Evolutionary conservation across 2,888 invertebrate genomes (phyloP), one percentile per base, ranked within the genome.

Genomic region (Fragum whitleyi): DNA sequence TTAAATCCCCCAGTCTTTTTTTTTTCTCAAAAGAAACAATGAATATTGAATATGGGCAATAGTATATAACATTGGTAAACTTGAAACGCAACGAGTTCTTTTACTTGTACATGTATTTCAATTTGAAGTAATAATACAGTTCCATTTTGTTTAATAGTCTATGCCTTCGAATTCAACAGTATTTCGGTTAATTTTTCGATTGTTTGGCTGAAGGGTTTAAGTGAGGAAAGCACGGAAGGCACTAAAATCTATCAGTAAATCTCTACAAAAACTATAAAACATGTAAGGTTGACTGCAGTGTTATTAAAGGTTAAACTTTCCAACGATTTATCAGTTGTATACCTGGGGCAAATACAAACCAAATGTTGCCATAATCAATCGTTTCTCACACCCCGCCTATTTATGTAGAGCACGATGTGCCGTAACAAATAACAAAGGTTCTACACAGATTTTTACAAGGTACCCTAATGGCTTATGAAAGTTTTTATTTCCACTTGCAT

Each of bases 341-440:
- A 47, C 47, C 47, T 47, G 47, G 3, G 47, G 57, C 57, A 57
- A 57, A 57, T 57, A 57, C n/a, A 23, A 57, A 57, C 21, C 57
- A 57, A 57, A 57, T 57, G 57, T 57, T 57, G 26, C 57, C 23
- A 57, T 57, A 26, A 57, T 57, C 57, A 57, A 26, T 57, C 57
- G 57, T 9, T 47, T 57, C 57, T 21, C 21, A 57, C 57, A 23
- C 57, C 57, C 21, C 57, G 57, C 57, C 57, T 57, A 57, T 57
- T 57, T 47, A 47, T 47, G 47, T 47, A 47, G 47, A 14, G n/a
- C 47, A 47, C 47, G 47, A 19, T 47, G 47, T 47, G 47, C 47
- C 47, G 47, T 47, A 47, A 47, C 47, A 47, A 47, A 47, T 47
- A 47, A 47, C 47, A 47, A 47, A 47, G 47, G 19, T 47, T 47